Conservation (phyloP, 2,797 vertebrate genomes). For the Gallinago nigripennis region DNA sequence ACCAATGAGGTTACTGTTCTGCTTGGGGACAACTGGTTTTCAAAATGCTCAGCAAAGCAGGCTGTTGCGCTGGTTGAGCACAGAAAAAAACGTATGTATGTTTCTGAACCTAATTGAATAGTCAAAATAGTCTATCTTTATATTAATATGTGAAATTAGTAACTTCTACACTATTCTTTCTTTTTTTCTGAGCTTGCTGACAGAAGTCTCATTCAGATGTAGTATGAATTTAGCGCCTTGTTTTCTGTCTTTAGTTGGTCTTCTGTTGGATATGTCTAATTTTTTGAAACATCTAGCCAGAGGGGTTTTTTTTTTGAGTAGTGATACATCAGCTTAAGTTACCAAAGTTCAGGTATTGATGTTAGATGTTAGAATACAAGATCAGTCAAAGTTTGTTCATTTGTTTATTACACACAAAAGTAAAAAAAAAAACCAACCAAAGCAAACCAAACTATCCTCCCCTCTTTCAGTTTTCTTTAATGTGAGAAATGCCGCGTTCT, state of each 20-base stretch:
- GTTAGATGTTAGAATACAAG: background rate
- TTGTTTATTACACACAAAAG: background rate
- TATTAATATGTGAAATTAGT: background rate
- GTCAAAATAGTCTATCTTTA: background rate
- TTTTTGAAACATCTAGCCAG: background rate
- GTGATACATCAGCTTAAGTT: background rate
- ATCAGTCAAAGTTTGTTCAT: background rate
- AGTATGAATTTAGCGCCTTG: background rate
- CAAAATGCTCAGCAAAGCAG: constrained; percentile 94
- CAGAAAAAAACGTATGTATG: constrained; percentile 91
- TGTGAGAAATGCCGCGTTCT: background rate
- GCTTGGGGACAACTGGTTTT: constrained; percentile 97
- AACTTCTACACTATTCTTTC: rapidly evolving
- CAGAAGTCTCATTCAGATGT: background rate
- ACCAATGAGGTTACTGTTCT: constrained; percentile 95
- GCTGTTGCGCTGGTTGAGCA: constrained; percentile 88
- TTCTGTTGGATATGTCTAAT: background rate
- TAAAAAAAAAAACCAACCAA: background rate
- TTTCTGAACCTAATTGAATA: background rate
- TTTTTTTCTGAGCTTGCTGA: background rate
- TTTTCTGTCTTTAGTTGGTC: background rate
- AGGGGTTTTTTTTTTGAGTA: background rate
- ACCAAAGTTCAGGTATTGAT: background rate
- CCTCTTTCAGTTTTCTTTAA: background rate
- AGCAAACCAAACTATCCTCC: background rate